Percentiles rank a stretch among this genome's conserved stretches.
These are phyloP conservation scores for Bombus soroeensis DNA, from an alignment of 1,140 invertebrate species.

Conservation along the genomic window DNA sequence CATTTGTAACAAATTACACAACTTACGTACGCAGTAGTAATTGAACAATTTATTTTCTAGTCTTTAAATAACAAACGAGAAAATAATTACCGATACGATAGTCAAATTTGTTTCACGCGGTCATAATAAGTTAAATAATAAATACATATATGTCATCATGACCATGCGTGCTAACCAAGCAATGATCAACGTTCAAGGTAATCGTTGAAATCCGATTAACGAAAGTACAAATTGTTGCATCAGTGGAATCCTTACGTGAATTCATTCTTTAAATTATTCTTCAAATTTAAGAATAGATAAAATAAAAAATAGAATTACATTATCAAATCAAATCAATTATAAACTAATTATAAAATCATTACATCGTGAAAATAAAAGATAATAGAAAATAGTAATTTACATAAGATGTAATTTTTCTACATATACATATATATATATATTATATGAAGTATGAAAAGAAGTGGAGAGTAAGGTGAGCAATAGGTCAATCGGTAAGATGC, in stretches of 20 bases:
- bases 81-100: background rate
- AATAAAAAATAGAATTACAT: background rate
- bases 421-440: too few relatives aligned
- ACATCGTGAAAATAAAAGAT: background rate
- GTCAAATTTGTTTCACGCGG: background rate
- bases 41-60: background rate
- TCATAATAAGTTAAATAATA: slow-evolving; percentile 5
- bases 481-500: background rate
- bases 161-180: background rate
- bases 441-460: background rate
- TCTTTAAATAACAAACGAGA: background rate
- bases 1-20: background rate
- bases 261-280: background rate
- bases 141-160: slow-evolving; percentile 4
- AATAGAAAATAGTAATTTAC: background rate
- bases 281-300: background rate
- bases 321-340: background rate
- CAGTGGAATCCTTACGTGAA: slow-evolving; percentile 32
- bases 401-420: background rate
- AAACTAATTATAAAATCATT: background rate
- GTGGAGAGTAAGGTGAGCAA: too few relatives aligned
- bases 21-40: background rate
- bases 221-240: slow-evolving; percentile 37
- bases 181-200: slow-evolving; percentile 37
- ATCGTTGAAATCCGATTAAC: slow-evolving; percentile 47